Conservation (phyloP, 2,888 invertebrate genomes). For the Adineta ricciae region DNA sequence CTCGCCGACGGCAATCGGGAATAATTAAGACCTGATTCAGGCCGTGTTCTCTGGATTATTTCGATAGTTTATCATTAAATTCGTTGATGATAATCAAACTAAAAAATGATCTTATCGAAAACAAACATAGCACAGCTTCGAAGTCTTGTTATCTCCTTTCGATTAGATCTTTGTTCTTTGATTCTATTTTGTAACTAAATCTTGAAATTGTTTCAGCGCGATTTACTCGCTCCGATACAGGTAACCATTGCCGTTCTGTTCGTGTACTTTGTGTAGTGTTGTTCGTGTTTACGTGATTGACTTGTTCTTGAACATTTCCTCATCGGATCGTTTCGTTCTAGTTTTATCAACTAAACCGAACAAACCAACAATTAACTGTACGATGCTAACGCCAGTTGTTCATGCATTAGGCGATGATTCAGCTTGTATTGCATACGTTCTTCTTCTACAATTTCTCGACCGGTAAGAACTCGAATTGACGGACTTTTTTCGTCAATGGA, state of each 20-base stretch:
- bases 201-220: background rate
- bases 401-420: constrained; percentile 95
- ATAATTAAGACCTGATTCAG: too few relatives aligned
- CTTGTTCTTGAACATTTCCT: too few relatives aligned
- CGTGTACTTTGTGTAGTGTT: background rate
- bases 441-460: constrained; percentile 92
- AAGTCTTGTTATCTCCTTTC: too few relatives aligned
- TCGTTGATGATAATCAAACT: background rate
- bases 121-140: too few relatives aligned
- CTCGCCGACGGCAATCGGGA: too few relatives aligned
- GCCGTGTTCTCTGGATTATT: too few relatives aligned
- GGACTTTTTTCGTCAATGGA: too few relatives aligned
- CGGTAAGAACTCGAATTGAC: constrained; percentile 60
- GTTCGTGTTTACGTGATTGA: background rate
- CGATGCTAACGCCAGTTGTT: constrained; percentile 93
- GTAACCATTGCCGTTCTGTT: background rate
- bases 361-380: constrained; percentile 83
- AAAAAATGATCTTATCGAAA: too few relatives aligned
- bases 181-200: background rate
- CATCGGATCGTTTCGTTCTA: too few relatives aligned
- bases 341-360: constrained; percentile 59
- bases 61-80: constrained; percentile 24
- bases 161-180: too few relatives aligned
- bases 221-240: constrained; percentile 33
- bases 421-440: constrained; percentile 93